phyloP scores from a whole-genome alignment of 2,888 invertebrate genomes.

The Idaea aversata region DNA sequence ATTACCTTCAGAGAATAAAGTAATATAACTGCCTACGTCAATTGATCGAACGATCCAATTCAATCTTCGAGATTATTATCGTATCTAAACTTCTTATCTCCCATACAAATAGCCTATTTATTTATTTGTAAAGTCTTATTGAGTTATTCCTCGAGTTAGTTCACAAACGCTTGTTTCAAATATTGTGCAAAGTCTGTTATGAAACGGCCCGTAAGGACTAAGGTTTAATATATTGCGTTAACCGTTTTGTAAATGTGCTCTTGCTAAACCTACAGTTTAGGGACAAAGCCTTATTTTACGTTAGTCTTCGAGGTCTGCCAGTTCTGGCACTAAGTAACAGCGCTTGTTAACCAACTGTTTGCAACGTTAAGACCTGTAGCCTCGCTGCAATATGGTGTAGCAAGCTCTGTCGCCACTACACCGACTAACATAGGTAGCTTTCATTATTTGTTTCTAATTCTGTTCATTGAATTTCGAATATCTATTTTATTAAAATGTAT shows the following conservation, averaged over 20 bases:
- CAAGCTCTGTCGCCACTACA: conserved; percentile 71
- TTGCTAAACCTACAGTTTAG: conserved; percentile 60
- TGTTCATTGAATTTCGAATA: conserved; percentile 39
- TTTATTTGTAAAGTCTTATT: conserved; percentile 3
- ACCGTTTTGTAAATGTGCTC: conserved; percentile 58
- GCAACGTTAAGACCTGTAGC: conserved; percentile 54
- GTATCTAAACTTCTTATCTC: background rate
- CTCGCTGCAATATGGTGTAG: conserved; percentile 68
- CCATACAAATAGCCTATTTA: background rate
- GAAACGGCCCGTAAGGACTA: conserved; percentile 69
- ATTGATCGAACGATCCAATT: background rate
- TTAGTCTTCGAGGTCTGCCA: conserved; percentile 56
- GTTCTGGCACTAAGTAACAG: conserved; percentile 52
- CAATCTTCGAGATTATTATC: background rate
- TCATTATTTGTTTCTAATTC: conserved; percentile 55
- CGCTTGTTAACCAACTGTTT: conserved; percentile 60
- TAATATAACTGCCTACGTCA: background rate
- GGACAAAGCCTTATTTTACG: conserved; percentile 46
- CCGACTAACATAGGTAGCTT: conserved; percentile 52
- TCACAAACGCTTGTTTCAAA: conserved; percentile 57
- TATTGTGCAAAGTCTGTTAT: conserved; percentile 66
- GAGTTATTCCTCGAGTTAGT: conserved; percentile 34
- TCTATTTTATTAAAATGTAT: conserved; percentile 33
- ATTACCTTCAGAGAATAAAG: background rate
- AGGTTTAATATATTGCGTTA: conserved; percentile 53